Percentiles rank a stretch among this genome's conserved stretches.
Conservation (phyloP, 2,797 vertebrate species). For the Tympanoctomys barrerae region DNA sequence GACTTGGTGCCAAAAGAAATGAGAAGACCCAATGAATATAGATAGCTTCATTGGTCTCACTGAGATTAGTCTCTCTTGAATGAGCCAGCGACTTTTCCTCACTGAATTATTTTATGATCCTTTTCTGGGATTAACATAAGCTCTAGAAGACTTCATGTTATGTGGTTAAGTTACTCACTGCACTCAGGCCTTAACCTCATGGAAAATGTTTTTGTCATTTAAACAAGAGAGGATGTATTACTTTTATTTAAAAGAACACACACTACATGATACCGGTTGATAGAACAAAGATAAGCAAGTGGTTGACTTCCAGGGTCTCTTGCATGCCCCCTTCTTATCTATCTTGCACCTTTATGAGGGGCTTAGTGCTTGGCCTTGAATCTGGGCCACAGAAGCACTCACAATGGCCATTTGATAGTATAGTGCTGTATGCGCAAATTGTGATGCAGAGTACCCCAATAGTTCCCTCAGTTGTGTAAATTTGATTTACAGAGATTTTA, state of each 20-base stretch:
- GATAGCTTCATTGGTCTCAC: no score
- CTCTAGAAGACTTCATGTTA: neutral
- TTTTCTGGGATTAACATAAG: neutral
- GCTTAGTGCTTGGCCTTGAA: neutral
- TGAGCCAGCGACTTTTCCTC: no score
- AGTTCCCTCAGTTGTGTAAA: neutral
- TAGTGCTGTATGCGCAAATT: neutral
- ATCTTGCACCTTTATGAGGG: slow-evolving; percentile 24
- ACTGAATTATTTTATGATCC: neutral
- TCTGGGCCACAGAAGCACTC: neutral
- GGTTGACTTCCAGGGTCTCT: neutral
- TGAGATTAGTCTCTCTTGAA: no score
- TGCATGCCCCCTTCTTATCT: neutral
- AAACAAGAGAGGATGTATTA: slow-evolving; percentile 66
- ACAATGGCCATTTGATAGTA: neutral
- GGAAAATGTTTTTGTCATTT: slow-evolving; percentile 42
- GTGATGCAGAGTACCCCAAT: neutral
- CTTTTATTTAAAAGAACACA: slow-evolving; percentile 78
- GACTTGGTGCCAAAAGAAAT: no score
- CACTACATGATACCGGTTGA: slow-evolving; percentile 56
- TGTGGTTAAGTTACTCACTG: neutral
- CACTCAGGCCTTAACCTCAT: neutral
- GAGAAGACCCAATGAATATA: no score
- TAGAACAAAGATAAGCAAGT: slow-evolving; percentile 63
- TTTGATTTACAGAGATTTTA: neutral